Base-by-base conservation (phyloP, 2,888 invertebrate genomes). In the Drosophila kokeensis region DNA sequence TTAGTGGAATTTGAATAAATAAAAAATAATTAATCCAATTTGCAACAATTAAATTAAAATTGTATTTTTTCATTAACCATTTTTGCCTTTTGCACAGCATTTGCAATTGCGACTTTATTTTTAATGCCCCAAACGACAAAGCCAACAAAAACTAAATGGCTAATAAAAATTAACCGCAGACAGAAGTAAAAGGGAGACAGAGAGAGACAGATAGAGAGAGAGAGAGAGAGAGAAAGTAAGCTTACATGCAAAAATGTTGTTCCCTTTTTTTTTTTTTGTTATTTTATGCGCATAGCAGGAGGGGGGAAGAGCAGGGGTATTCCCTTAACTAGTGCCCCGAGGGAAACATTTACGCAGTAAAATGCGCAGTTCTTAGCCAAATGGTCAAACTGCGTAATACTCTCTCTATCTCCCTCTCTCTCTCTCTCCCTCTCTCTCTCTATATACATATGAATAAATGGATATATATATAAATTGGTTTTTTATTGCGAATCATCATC, bases 401-500 rank as follows among this genome's bases (percentile, higher is more conserved):
- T 38, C 45, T 15, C 45, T 1, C 45, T 4, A 21, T 38, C 18
- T 0, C 38, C 18, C 38, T 7, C 13, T 0, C 32, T 18, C 36
- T 2, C 38, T 2, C 24, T 24, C 30, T 10, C 30, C 7, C 30
- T 10, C 30, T 30, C 30, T 30, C 10, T 30, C 30, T 30, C 2
- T 13, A 11, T 7, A 21, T 11, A 42, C 21, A 13, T 13, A 40
- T 32, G 32, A 10, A 30, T 30, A 30, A 30, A 32, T 32, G 32
- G 32, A 32, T 32, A 2, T 34, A 15, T 13, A 34, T 11, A 54
- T 8, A 75, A 87, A 89, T 87, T 72, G 77, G 62, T 88, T 89
- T 83, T 86, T 78, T 89, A 89, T 77, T 83, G 76, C 82, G 64
- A 60, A 59, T 77, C 79, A 76, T 70, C 79, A 79, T 69, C 80